Evolutionary conservation across 1,140 invertebrate species (phyloP), one percentile per base, ranked within the genome.

Genomic region (Leptinotarsa texana): DNA sequence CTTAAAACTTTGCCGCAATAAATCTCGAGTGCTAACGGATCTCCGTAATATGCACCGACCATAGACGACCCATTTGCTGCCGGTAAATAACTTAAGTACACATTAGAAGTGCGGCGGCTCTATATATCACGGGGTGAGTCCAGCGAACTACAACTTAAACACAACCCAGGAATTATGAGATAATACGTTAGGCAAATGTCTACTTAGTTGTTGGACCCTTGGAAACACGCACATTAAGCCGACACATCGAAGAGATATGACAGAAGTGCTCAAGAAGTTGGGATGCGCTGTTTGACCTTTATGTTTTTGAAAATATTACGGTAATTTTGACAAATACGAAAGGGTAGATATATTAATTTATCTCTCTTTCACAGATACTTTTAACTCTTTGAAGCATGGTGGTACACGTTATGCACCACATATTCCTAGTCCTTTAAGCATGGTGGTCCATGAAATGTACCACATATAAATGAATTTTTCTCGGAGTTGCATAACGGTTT

Each of bases 101-200:
- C 81, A 82, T 82, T 82, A 82, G 78, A 81, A 77, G 69, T 71
- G 76, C 67, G 73, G 68, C 74, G 77, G 80, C 71, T 78, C 80
- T 77, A 83, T 83, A 82, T 83, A 83, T 83, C 82, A 79, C 79
- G 13, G 78, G 78, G 77, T 73, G 76, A 80, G 80, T 79, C 81
- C 81, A 69, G 78, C 73, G 27, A 70, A 70, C 47, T 70, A 48
- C 80, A 82, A 82, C 82, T 83, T 83, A 83, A 83, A 83, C 81
- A 83, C 82, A 81, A 81, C 47, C 78, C 61, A 78, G 80, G 81
- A 83, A 82, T 83, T 83, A 83, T 82, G 81, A 82, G 82, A 82
- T 83, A 83, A 83, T 83, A 82, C 82, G 80, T 82, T 83, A 80
- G 78, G 80, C 78, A 83, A 83, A 83, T 82, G 82, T 83, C 81